phyloP scores from a whole-genome alignment of 2,888 invertebrate genomes.

The Brachyptera putata region DNA sequence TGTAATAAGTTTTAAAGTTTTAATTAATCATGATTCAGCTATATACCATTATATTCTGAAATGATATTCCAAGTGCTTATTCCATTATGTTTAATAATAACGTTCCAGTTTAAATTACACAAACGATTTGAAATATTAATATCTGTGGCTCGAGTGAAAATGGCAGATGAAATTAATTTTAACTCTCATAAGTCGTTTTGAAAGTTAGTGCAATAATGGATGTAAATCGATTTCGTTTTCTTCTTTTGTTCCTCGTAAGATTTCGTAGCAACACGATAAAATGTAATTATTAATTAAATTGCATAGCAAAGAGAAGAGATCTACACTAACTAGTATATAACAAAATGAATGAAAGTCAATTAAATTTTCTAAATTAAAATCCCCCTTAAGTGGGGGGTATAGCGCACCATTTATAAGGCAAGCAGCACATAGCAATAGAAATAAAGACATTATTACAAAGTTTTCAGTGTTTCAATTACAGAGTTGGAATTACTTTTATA shows the following conservation, averaged over 20 bases:
- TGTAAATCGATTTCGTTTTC: conserved; percentile 9
- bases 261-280: conserved; percentile 24
- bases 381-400: conserved; percentile 14
- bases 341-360: conserved; percentile 31
- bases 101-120: no score
- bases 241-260: background rate
- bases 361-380: conserved; percentile 34
- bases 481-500: conserved; percentile 48
- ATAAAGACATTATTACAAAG: conserved; percentile 30
- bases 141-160: conserved; percentile 4
- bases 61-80: no score
- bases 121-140: conserved; percentile 3
- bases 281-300: conserved; percentile 33
- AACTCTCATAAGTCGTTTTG: background rate
- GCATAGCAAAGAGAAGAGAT: conserved; percentile 19
- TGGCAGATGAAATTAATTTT: conserved; percentile 11
- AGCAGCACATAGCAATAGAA: conserved; percentile 26
- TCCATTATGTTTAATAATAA: no score
- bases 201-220: conserved; percentile 13
- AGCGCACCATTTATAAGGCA: conserved; percentile 20
- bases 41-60: no score
- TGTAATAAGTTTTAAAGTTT: no score
- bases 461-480: conserved; percentile 45
- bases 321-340: conserved; percentile 19
- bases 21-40: no score